A percentile compares a stretch with the other conserved stretches of the same genome.
These are phyloP conservation scores for Dicycla oo DNA, from an alignment of 2,888 invertebrate genomes.

Conservation along the genomic window DNA sequence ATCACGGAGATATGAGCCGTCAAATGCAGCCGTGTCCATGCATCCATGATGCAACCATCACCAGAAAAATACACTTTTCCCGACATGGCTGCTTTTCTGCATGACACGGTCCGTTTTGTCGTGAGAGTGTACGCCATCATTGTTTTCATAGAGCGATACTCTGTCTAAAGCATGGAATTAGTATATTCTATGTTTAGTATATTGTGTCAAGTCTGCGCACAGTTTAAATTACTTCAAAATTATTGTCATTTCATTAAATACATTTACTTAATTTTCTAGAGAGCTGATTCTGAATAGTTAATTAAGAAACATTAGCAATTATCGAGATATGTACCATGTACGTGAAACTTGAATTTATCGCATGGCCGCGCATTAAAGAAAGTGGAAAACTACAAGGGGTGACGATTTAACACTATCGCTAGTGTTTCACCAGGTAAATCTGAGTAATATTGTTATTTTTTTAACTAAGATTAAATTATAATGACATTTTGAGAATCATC, in stretches of 20 bases:
- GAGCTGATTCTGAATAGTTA: slow-evolving; percentile 64
- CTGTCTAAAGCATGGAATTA: background rate
- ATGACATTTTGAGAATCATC: background rate
- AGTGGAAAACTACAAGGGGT: slow-evolving; percentile 80
- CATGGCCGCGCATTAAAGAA: slow-evolving; percentile 80
- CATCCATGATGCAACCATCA: no score
- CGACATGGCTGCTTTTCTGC: no score
- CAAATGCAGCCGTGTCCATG: no score
- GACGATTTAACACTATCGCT: slow-evolving; percentile 64
- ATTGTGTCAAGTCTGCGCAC: background rate
- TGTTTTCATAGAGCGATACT: background rate
- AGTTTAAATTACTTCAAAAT: slow-evolving; percentile 9
- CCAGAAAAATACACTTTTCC: no score
- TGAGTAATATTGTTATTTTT: background rate
- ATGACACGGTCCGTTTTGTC: no score
- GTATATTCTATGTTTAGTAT: background rate
- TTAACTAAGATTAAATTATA: background rate
- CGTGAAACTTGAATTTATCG: slow-evolving; percentile 81
- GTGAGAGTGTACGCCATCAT: background rate
- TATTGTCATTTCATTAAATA: slow-evolving; percentile 16
- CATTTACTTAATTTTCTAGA: slow-evolving; percentile 60
- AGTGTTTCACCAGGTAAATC: slow-evolving; percentile 36
- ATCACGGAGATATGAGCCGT: no score
- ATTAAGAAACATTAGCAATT: slow-evolving; percentile 68
- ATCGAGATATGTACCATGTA: slow-evolving; percentile 71